phyloP scores from a whole-genome alignment of 2,888 invertebrate species.

The Drosophila demipolita region DNA sequence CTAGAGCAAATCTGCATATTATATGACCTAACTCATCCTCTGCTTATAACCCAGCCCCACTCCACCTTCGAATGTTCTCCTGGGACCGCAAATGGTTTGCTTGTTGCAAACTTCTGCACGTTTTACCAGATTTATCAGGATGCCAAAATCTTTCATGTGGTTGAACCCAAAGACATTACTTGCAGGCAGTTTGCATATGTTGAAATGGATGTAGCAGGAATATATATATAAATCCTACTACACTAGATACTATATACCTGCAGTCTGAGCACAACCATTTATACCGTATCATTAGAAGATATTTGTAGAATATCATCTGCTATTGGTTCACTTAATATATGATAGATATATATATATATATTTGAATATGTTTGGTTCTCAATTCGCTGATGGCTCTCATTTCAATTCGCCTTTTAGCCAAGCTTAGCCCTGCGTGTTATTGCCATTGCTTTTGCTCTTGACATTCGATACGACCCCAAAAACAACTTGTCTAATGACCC shows the following conservation, averaged over 20 bases:
- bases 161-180: conserved; percentile 34
- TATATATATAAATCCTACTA: conserved; percentile 1
- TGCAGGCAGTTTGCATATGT: conserved; percentile 63
- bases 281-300: background rate
- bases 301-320: conserved; percentile 34
- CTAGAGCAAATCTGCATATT: conserved; percentile 69
- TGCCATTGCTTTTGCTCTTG: conserved; percentile 52
- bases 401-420: conserved; percentile 41
- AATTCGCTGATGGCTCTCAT: conserved; percentile 11
- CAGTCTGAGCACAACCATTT: conserved; percentile 11
- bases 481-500: conserved; percentile 19
- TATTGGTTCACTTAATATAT: conserved; percentile 5
- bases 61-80: conserved; percentile 4
- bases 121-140: conserved; percentile 72
- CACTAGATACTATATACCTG: background rate
- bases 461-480: conserved; percentile 33
- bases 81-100: conserved; percentile 21
- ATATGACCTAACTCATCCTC: conserved; percentile 27
- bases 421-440: conserved; percentile 53
- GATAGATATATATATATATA: background rate
- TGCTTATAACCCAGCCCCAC: background rate
- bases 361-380: background rate
- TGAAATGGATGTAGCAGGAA: conserved; percentile 6
- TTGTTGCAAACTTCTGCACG: conserved; percentile 69
- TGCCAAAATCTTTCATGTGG: conserved; percentile 55